Base-by-base conservation (phyloP, 2,888 invertebrate genomes). In the Cosmorhoe ocellata region DNA sequence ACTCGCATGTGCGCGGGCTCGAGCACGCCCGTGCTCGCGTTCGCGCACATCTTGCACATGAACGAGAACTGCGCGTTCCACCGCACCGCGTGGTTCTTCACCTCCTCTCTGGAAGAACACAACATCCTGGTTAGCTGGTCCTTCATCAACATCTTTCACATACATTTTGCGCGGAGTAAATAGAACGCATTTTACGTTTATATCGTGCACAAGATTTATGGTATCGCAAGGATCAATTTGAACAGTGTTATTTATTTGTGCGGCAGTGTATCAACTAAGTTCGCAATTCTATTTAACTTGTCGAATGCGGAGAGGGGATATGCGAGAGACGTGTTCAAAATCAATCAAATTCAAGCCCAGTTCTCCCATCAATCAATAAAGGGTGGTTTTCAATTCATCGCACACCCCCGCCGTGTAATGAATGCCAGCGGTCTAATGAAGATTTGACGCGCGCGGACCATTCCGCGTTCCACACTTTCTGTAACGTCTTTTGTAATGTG, bases 11-110 rank as follows among this genome's bases (percentile, higher is more conserved):
- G 92, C 86, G 99, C 98, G 44, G 96, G 95, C 89, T 99, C 99
- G 61, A 99, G 92, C 61, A 98, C 95, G 58, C 98, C 98, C 13
- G 98, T 98, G 70, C 95, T 96, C 34, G 97, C 97, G 90, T 97
- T 98, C 62, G 98, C 98, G 79, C 96, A 95, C 96, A 99, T 98
- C 91, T 98, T 98, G 92, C 98, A 98, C 60, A 95, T 94, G 87
- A 99, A 99, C 71, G 94, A 93, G 89, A 98, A 98, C 73, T 93
- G 93, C 55, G 95, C 95, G 82, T 95, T 94, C 98, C 99, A 99
- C 85, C 95, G 93, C 70, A 99, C 98, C 64, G 95, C 93, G 91
- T 99, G 98, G 83, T 98, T 96, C 67, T 93, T 93, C 58, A 99
- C 98, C 90, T 98, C 98, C 90, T 97, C 96, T 74, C 98, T 98